These are phyloP conservation scores for Germaria angustata DNA, from an alignment of 2,888 invertebrate genomes.

Conservation along the genomic window DNA sequence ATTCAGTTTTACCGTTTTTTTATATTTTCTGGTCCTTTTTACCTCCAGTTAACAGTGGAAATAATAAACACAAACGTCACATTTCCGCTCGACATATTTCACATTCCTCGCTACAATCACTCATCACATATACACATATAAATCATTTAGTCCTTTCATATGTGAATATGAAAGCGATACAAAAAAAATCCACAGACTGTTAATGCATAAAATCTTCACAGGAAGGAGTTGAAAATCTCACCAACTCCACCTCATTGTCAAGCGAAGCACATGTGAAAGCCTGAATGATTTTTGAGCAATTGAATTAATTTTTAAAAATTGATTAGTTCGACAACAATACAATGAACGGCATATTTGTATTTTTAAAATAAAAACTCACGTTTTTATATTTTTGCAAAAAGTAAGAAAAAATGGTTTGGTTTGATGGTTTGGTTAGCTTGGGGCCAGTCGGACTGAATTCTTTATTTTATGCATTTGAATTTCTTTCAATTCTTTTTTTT, in stretches of 20 bases:
- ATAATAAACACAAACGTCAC: constrained; percentile 72
- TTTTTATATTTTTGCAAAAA: neutral
- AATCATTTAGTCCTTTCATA: constrained; percentile 49
- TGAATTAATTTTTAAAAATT: constrained; percentile 80
- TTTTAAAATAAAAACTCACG: constrained; percentile 42
- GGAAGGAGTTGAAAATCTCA: neutral
- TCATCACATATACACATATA: constrained; percentile 42
- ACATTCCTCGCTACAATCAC: constrained; percentile 20
- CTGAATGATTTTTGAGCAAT: constrained; percentile 78
- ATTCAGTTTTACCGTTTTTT: constrained; percentile 47
- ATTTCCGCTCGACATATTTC: constrained; percentile 68
- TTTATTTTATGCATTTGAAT: constrained; percentile 31
- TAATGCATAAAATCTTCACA: constrained; percentile 26
- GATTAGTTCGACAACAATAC: constrained; percentile 73
- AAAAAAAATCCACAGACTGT: constrained; percentile 27
- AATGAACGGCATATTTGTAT: constrained; percentile 58
- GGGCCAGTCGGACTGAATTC: constrained; percentile 32
- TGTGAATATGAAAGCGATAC: neutral
- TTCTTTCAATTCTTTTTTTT: constrained; percentile 41
- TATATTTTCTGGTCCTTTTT: constrained; percentile 36
- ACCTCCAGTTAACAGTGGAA: constrained; percentile 59
- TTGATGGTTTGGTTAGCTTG: constrained; percentile 32
- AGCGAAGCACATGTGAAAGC: constrained; percentile 68
- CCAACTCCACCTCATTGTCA: neutral
- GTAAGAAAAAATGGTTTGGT: neutral